Base-by-base conservation (phyloP, 2,797 vertebrate species). In the Numenius phaeopus region DNA sequence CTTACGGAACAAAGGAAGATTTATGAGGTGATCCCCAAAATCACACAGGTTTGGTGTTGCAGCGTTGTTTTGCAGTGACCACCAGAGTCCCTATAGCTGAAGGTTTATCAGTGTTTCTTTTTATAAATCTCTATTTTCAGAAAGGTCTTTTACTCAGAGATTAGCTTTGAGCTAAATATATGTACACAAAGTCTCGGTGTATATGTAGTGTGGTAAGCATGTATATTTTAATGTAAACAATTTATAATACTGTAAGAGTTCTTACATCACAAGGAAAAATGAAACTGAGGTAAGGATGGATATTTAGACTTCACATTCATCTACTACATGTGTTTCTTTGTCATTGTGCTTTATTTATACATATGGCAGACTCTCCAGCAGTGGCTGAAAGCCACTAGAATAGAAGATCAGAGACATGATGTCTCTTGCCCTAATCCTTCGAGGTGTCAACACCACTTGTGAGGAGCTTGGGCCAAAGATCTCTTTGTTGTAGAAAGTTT, bases 71-170 rank as follows among this genome's bases (percentile, higher is more conserved):
- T 94, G 94, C 86, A 94, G 69, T 93, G 85, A 91, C 96, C 90
- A 72, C 94, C 92, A 65, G 91, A 94, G 83, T 95, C 88, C 83
- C 71, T 89, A 32, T 49, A 89, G 93, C 71, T 93, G 91, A 79
- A 91, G 69, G 94, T 94, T 96, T 94, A 94, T 95, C 94, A 92
- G 86, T 80, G 80, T 96, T 97, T 90, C 94, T 96, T 92, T 95
- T 96, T 96, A 94, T 95, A 97, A 94, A 89, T 83, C 72, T 81
- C 94, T 92, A 34, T 96, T 96, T 96, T 95, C 95, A 94, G 92
- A 93, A 91, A 47, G 52, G 39, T 54, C 65, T 95, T 96, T 96
- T 81, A 87, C 92, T 93, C 34, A 30, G 72, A 89, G 76, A 89
- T 94, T 81, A 91, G 50, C 82, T 94, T 85, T 72, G 89, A 92